Conservation (phyloP, 2,113 vertebrate genomes). For the Vicugna pacos region DNA sequence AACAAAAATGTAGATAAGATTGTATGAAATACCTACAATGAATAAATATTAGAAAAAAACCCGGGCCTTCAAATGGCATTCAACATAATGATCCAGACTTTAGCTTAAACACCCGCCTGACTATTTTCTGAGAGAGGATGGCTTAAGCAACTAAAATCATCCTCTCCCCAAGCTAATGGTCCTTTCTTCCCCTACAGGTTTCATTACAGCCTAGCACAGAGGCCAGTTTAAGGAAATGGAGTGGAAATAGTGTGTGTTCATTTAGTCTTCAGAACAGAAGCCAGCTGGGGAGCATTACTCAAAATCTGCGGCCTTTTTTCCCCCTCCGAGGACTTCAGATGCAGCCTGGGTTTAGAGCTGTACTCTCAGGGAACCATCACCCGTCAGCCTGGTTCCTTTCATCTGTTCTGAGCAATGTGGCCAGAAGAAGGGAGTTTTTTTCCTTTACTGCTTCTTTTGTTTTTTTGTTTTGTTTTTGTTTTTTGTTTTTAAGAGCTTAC, state of each 20-base stretch:
- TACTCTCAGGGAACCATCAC: constrained; percentile 45
- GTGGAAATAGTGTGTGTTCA: constrained; percentile 64
- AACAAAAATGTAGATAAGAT: neutral
- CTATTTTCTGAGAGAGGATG: constrained; percentile 19
- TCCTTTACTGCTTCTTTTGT: neutral
- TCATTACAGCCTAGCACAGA: constrained; percentile 61
- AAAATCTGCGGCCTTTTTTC: neutral
- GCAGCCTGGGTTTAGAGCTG: neutral
- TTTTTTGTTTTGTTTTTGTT: neutral
- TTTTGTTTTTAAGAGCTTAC: neutral
- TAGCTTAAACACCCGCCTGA: neutral
- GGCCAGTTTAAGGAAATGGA: constrained; percentile 66
- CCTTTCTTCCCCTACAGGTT: constrained; percentile 61
- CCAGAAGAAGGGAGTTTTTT: neutral
- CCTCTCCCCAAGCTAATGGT: constrained; percentile 34
- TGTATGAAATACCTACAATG: constrained; percentile 57
- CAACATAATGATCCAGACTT: neutral
- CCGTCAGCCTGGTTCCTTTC: constrained; percentile 12
- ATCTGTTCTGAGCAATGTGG: constrained; percentile 37
- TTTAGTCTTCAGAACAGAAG: constrained; percentile 60
- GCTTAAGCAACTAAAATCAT: constrained; percentile 64
- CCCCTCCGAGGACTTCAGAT: constrained; percentile 30
- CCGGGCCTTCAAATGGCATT: neutral
- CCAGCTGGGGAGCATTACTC: constrained; percentile 57
- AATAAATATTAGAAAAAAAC: constrained; percentile 61